These are phyloP conservation scores for Parazoanthus swiftii DNA, from an alignment of 92 coral and sea anemone genomes.

Conservation along the genomic window DNA sequence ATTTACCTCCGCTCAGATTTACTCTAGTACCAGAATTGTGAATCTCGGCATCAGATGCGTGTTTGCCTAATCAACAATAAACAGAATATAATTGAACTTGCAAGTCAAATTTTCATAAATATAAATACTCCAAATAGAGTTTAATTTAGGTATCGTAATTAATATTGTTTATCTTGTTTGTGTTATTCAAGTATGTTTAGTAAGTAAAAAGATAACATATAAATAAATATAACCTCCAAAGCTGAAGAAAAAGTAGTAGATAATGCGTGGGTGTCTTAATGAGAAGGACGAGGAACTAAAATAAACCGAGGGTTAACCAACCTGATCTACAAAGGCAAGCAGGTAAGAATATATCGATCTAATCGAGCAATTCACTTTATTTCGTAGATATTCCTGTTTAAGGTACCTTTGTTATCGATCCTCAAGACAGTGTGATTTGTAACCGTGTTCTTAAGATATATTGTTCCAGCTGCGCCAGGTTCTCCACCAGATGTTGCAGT, in stretches of 20 bases:
- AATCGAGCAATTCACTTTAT: not conserved
- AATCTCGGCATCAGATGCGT: conserved; percentile 53
- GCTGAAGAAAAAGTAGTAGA: no score
- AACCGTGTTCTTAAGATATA: conserved; percentile 55
- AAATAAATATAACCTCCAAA: no score
- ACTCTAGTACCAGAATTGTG: conserved; percentile 53
- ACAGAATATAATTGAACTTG: not conserved
- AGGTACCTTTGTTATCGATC: conserved; percentile 57
- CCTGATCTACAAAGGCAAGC: not conserved
- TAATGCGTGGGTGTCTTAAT: no score
- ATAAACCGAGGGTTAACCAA: not conserved
- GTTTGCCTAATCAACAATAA: conserved; percentile 12
- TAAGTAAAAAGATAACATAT: no score
- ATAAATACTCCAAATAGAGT: no score
- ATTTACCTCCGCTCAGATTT: conserved; percentile 56
- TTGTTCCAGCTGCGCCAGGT: conserved; percentile 76
- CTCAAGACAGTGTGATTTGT: conserved; percentile 52
- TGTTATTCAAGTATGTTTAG: no score
- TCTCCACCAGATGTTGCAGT: conserved; percentile 60
- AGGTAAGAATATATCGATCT: not conserved
- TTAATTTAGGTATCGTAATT: no score
- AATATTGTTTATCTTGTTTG: no score
- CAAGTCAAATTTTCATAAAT: not conserved
- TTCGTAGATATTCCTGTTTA: not conserved
- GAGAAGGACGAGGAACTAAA: not conserved